Conservation (phyloP, 1,140 invertebrate species). For the Euglossa dilemma region DNA sequence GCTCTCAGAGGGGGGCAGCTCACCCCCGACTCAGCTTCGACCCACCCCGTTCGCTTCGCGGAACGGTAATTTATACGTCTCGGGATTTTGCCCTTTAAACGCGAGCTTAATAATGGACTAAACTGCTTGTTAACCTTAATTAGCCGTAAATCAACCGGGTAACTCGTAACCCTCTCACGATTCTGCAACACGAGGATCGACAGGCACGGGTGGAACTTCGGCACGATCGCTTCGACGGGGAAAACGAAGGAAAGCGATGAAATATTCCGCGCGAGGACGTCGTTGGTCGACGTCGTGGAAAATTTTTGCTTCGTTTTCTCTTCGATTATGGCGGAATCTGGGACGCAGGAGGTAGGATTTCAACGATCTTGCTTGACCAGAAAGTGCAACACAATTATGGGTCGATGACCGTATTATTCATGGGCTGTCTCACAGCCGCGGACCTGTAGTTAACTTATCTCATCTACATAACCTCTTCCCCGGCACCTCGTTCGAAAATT, state of each 20-base stretch:
- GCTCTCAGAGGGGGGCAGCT: constrained; percentile 67
- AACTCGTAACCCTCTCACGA: constrained; percentile 19
- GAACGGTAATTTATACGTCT: constrained; percentile 70
- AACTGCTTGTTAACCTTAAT: constrained; percentile 79
- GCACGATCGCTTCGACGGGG: constrained; percentile 45
- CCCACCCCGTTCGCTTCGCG: not conserved
- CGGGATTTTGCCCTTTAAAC: constrained; percentile 68
- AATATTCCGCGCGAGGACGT: not conserved
- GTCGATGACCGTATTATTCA: constrained; percentile 77
- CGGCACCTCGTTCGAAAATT: constrained; percentile 53
- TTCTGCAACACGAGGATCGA: constrained; percentile 68
- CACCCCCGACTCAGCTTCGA: not conserved
- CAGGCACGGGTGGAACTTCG: constrained; percentile 61
- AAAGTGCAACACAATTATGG: constrained; percentile 76
- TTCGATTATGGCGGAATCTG: constrained; percentile 64
- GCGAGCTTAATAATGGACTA: constrained; percentile 77
- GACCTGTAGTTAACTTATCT: constrained; percentile 75
- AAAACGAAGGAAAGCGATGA: not conserved
- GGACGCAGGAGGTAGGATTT: constrained; percentile 63
- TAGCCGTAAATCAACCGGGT: constrained; percentile 75
- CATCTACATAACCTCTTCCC: constrained; percentile 74
- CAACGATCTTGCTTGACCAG: constrained; percentile 72
- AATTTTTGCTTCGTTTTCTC: constrained; percentile 44
- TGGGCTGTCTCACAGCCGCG: constrained; percentile 68
- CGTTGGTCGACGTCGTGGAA: constrained; percentile 15